Evolutionary conservation across 1,140 invertebrate genomes (phyloP), one percentile per base, ranked within the genome.

Genomic region (Choristoneura fumiferana): DNA sequence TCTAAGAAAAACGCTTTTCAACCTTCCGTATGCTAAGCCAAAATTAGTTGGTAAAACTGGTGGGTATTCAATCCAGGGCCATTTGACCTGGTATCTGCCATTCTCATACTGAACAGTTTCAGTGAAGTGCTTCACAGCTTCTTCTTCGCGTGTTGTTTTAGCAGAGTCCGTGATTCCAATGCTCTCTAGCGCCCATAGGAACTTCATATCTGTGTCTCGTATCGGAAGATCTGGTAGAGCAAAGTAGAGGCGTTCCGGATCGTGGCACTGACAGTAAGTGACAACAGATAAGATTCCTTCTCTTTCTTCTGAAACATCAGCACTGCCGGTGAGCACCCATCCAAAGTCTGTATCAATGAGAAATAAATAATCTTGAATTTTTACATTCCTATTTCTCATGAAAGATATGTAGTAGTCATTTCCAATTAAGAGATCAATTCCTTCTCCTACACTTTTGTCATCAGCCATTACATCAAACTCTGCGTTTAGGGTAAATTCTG

Each of bases 271-370:
- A 9, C 33, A 49, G 33, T 54, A 59, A 10, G 58, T 54, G 1
- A 12, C 18, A 1, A 59, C 22, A 14, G 18, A 12, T 15, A 59
- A 15, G 2, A 14, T 36, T 14, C 39, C 8, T 14, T 39, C 13
- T 18, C 38, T 18, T 15, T 9, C 2, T 14, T 17, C 2, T 29
- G 2, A 2, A 29, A 15, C 12, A 13, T 29, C 6, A 29, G 1
- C 2, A 12, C 15, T 52, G 1, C 58, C 58, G 3, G 35, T 12
- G n/a, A 39, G 8, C 3, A 59, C 12, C 58, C 58, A 59, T 8
- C 58, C 58, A 34, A 59, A 59, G 10, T 59, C 45, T 33, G 58
- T n/a, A n/a, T n/a, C n/a, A n/a, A n/a, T n/a, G n/a, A n/a, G n/a
- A n/a, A n/a, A n/a, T n/a, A n/a, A n/a, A n/a, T n/a, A n/a, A n/a